Base-by-base conservation (phyloP, 2,888 invertebrate species). In the Nebria brevicollis region DNA sequence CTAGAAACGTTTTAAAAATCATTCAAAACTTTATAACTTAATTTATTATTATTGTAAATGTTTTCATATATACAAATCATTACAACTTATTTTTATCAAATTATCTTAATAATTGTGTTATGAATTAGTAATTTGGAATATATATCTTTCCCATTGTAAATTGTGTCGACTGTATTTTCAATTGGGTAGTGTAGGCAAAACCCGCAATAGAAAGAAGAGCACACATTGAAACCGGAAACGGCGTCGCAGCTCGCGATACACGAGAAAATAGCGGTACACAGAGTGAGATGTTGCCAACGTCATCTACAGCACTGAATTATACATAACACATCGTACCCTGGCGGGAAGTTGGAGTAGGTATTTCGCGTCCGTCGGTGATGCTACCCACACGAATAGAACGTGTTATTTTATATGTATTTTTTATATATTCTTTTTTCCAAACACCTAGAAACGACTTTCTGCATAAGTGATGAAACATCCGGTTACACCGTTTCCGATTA, bases 381-480 rank as follows among this genome's bases (percentile, higher is more conserved):
- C 75, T 79, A 41, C 73, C 34, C 42, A n/a, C 73, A 42, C 41
- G 43, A 73, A 34, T 41, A 41, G 41, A 77, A 68, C 79, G 74
- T 74, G 79, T 79, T 79, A 79, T 79, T 79, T 79, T 79, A 79
- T 79, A 79, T 78, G 13, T 25, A 66, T 66, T 70, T 70, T 70
- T 70, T 70, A 25, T 70, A 26, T 20, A 15, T 66, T 13, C 10
- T 20, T n/a, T 34, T 70, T 5, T 4, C 70, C 34, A 68, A 20
- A 74, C 66, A 42, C 43, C 75, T 74, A 74, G 73, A 73, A 73
- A 78, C 78, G 73, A 78, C 75, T 41, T 64, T 64, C 66, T 80
- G 80, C 80, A 80, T 80, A 75, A 80, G 75, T 80, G 75, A 80
- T 80, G 80, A 75, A 80, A 80, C 80, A 80, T 80, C 80, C 80